phyloP scores from a whole-genome alignment of 2,797 vertebrate species.

The Gymnodraco acuticeps region DNA sequence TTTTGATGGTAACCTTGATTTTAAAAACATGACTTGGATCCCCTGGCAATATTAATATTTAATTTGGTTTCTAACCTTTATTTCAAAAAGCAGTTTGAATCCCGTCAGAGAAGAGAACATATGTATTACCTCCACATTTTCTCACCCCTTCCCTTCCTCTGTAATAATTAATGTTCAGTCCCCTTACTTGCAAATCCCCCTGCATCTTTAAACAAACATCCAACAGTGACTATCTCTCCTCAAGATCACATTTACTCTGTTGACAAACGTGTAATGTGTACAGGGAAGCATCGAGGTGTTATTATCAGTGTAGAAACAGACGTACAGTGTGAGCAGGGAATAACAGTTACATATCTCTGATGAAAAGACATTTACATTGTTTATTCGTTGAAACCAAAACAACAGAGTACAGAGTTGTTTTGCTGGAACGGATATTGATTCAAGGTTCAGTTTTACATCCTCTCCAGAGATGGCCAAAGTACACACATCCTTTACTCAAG shows the following conservation, averaged over 20 bases:
- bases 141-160: too few relatives aligned
- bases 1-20: not conserved
- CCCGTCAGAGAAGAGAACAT: not conserved
- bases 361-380: not conserved
- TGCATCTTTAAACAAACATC: slow-evolving; percentile 2
- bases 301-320: too few relatives aligned
- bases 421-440: not conserved
- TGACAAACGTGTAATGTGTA: not conserved
- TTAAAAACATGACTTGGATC: not conserved
- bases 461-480: not conserved
- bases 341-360: not conserved
- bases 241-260: not conserved
- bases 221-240: not conserved
- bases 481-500: too few relatives aligned
- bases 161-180: not conserved
- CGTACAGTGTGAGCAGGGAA: not conserved
- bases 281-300: not conserved
- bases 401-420: not conserved
- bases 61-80: too few relatives aligned
- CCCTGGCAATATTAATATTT: too few relatives aligned
- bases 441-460: not conserved
- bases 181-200: not conserved
- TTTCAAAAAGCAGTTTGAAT: not conserved
- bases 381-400: not conserved
- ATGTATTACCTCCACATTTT: not conserved